Conservation (phyloP, 1,140 invertebrate species). For the Procambarus virginalis region DNA sequence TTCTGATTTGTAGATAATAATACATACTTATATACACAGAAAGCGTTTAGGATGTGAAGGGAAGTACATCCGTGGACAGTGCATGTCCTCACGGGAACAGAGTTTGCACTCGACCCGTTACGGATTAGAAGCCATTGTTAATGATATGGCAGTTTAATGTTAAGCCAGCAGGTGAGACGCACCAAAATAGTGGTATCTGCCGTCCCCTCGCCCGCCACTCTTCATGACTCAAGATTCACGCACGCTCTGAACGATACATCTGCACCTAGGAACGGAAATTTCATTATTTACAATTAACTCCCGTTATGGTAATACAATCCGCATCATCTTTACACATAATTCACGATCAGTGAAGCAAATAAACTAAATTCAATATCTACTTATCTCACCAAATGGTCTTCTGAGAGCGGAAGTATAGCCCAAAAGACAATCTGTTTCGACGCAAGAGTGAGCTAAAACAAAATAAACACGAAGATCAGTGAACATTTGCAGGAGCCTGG, state of each 20-base stretch:
- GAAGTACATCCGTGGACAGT: not conserved
- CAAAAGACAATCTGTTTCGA: no score
- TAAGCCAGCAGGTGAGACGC: not conserved
- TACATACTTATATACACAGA: slow-evolving; percentile 1
- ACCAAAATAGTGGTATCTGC: slow-evolving; percentile 20
- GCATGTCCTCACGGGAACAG: not conserved
- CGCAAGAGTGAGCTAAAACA: no score
- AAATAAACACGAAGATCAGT: no score
- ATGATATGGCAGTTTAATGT: not conserved
- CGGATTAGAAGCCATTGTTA: not conserved
- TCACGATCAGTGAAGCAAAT: not conserved
- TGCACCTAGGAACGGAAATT: not conserved
- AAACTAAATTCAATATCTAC: not conserved
- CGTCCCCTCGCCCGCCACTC: slow-evolving; percentile 39
- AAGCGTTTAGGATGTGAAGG: not conserved
- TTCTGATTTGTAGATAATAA: no score
- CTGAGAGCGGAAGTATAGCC: no score
- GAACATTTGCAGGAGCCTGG: no score
- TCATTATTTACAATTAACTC: not conserved
- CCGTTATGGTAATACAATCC: not conserved
- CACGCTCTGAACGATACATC: slow-evolving; percentile 44
- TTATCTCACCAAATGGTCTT: slow-evolving; percentile 25
- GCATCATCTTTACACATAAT: not conserved
- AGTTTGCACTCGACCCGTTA: not conserved
- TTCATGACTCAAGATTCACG: slow-evolving; percentile 54